Conservation (phyloP, 2,113 vertebrate genomes). For the Protomyctophum bolini region DNA sequence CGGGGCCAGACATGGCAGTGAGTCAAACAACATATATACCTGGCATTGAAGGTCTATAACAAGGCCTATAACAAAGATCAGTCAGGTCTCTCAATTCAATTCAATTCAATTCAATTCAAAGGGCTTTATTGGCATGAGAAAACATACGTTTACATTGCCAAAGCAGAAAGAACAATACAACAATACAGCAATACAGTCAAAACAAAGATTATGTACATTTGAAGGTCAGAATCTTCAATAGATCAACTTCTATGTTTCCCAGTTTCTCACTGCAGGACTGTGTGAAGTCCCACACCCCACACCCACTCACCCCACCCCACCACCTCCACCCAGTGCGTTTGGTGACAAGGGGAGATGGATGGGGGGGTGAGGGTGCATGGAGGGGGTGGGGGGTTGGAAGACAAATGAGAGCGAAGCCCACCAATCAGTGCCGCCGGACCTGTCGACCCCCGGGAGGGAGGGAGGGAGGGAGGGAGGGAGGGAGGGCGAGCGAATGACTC, state of each 20-base stretch:
- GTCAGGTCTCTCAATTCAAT: slow-evolving; percentile 53
- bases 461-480: slow-evolving; percentile 10
- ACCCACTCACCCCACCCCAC: background rate
- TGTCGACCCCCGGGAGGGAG: slow-evolving; percentile 22
- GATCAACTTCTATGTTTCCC: no score
- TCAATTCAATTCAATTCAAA: no score
- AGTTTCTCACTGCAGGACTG: slow-evolving; percentile 41
- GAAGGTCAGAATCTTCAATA: no score
- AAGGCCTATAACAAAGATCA: slow-evolving; percentile 40
- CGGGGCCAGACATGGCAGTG: slow-evolving; percentile 4
- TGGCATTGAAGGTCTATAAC: background rate
- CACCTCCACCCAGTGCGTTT: slow-evolving; percentile 12
- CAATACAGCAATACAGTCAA: no score
- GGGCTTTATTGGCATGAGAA: no score
- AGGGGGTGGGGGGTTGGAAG: slow-evolving; percentile 34
- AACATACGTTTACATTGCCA: no score
- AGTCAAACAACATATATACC: slow-evolving; percentile 36
- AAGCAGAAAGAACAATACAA: no score
- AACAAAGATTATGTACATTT: no score
- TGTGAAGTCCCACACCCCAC: slow-evolving; percentile 29
- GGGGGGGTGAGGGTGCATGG: slow-evolving; percentile 28
- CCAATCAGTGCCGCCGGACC: slow-evolving; percentile 60
- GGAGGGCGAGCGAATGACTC: slow-evolving; percentile 44
- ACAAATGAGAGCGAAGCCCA: slow-evolving; percentile 71
- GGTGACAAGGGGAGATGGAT: slow-evolving; percentile 73